phyloP scores from a whole-genome alignment of 2,113 vertebrate genomes.

The Tricholaema leucomelas region DNA sequence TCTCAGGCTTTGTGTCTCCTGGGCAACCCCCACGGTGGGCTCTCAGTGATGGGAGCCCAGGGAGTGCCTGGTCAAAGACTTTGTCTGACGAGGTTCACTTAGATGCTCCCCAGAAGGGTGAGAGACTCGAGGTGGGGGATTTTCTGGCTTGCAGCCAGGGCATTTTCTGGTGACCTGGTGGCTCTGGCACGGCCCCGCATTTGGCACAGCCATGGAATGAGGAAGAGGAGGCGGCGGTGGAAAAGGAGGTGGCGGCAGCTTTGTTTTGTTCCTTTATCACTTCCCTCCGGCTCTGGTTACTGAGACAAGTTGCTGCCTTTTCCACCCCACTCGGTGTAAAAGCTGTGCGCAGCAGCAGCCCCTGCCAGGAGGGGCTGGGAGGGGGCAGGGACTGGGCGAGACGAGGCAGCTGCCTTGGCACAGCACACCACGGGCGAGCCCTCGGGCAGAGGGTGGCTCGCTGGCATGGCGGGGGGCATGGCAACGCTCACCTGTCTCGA shows the following conservation, averaged over 20 bases:
- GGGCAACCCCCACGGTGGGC: rapidly evolving
- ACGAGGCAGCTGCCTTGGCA: rapidly evolving
- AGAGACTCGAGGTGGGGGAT: neutral
- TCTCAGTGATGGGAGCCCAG: neutral
- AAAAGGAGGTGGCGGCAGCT: neutral
- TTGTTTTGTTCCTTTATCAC: neutral
- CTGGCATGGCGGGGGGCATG: rapidly evolving
- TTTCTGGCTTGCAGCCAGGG: rapidly evolving
- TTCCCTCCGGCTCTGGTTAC: neutral
- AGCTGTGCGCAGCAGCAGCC: neutral
- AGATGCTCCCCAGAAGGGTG: neutral
- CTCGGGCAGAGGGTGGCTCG: neutral
- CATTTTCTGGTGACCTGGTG: rapidly evolving
- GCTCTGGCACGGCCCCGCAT: rapidly evolving
- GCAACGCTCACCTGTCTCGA: constrained; percentile 79
- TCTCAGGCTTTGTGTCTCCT: neutral
- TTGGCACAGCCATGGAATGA: rapidly evolving
- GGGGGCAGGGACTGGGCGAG: neutral
- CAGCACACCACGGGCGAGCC: neutral
- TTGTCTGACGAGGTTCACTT: neutral
- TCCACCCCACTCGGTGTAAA: neutral
- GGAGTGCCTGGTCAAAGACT: neutral
- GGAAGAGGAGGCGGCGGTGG: rapidly evolving
- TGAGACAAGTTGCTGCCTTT: neutral
- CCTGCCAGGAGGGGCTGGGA: neutral